These are phyloP conservation scores for Aphidoletes aphidimyza DNA, from an alignment of 2,888 invertebrate species.

Conservation along the genomic window DNA sequence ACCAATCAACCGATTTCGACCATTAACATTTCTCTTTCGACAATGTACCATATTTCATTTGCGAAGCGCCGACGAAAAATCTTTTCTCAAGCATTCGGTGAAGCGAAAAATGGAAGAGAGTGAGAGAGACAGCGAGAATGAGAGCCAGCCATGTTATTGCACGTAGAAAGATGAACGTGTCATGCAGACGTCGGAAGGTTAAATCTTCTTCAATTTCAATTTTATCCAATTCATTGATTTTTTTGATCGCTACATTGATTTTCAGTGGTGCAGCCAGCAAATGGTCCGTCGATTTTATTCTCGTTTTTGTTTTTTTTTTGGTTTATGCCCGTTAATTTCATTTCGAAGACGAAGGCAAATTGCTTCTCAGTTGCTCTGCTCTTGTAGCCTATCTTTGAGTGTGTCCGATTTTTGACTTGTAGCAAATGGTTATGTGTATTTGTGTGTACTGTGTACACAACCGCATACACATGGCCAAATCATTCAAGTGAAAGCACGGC, in stretches of 20 bases:
- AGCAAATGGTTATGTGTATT: not conserved
- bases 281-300: not conserved
- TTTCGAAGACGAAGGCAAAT: not conserved
- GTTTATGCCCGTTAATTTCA: conserved; percentile 23
- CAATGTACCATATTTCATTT: not conserved
- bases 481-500: not conserved
- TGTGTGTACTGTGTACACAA: not conserved
- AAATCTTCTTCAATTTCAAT: conserved; percentile 33
- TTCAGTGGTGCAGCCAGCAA: not conserved
- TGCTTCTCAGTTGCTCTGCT: not conserved
- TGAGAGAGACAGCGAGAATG: not conserved
- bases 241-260: not conserved
- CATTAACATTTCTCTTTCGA: not conserved
- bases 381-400: not conserved
- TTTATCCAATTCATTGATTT: conserved; percentile 31
- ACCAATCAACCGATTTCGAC: not conserved
- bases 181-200: conserved; percentile 21
- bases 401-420: not conserved
- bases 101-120: no score
- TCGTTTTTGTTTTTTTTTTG: no score
- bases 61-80: not conserved
- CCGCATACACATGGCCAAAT: not conserved
- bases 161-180: not conserved
- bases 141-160: not conserved
- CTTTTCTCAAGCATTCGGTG: no score